Evolutionary conservation across 2,797 vertebrate genomes (phyloP).

Genomic region (Tarsius wallacei): DNA sequence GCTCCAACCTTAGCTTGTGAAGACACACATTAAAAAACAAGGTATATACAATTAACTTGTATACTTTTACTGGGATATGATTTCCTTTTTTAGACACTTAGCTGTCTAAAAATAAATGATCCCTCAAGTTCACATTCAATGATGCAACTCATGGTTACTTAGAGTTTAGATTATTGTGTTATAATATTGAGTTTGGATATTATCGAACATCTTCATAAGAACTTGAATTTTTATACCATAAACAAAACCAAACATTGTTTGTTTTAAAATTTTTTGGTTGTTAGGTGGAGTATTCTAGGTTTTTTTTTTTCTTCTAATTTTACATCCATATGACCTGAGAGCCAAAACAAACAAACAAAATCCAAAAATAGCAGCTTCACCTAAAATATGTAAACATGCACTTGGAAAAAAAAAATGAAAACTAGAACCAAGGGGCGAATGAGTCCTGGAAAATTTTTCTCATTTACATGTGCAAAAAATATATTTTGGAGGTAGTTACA

Average conservation of each 20-base stretch:
- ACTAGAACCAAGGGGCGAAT: constrained; percentile 21
- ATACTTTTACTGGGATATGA: background rate
- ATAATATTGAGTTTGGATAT: background rate
- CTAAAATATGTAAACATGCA: background rate
- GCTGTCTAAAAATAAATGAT: background rate
- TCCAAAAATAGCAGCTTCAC: background rate
- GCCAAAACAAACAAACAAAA: constrained; percentile 21
- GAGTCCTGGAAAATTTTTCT: background rate
- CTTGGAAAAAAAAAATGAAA: constrained; percentile 26
- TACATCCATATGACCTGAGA: background rate
- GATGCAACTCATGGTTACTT: background rate
- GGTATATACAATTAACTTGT: background rate
- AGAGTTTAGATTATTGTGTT: background rate
- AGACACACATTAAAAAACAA: background rate
- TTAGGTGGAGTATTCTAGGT: too few relatives aligned
- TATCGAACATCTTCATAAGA: background rate
- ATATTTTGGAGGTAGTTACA: background rate
- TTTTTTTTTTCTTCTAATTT: background rate
- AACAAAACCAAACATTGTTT: background rate
- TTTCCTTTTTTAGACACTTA: background rate
- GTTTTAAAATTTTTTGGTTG: background rate
- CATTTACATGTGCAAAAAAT: background rate
- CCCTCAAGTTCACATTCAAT: background rate
- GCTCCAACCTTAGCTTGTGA: background rate
- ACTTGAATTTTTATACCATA: background rate